Conservation (phyloP, 2,888 invertebrate genomes). For the Nebria brevicollis region DNA sequence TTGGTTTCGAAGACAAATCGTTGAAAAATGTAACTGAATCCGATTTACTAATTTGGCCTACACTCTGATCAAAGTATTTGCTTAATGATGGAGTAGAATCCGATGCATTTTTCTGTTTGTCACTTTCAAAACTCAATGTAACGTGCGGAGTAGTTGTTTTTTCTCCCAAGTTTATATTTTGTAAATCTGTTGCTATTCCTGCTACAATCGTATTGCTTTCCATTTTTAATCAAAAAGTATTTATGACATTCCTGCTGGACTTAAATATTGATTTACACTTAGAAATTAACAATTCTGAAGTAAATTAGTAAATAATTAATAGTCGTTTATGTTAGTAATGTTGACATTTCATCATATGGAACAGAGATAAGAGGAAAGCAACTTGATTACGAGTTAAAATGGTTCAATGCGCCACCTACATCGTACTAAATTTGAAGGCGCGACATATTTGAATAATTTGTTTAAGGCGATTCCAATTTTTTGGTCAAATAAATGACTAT, state of each 20-base stretch:
- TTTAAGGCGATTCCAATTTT: too few relatives aligned
- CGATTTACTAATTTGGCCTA: slow-evolving; percentile 28
- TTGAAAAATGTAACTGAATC: slow-evolving; percentile 47
- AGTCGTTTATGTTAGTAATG: too few relatives aligned
- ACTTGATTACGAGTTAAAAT: too few relatives aligned
- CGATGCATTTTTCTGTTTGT: slow-evolving; percentile 49
- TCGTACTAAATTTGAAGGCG: too few relatives aligned
- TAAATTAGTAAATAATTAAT: too few relatives aligned
- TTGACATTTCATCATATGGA: too few relatives aligned
- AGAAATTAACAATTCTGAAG: too few relatives aligned
- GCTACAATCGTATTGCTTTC: slow-evolving; percentile 10
- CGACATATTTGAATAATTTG: too few relatives aligned
- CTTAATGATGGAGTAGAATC: slow-evolving; percentile 68
- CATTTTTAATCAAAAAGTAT: not conserved
- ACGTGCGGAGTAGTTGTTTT: slow-evolving; percentile 27
- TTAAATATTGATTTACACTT: not conserved
- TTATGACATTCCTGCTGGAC: not conserved
- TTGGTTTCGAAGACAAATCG: slow-evolving; percentile 35
- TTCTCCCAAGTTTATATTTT: slow-evolving; percentile 33
- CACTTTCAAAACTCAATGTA: slow-evolving; percentile 40
- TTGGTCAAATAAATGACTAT: too few relatives aligned
- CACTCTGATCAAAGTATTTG: slow-evolving; percentile 65
- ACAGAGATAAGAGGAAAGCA: too few relatives aligned
- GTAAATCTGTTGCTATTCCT: slow-evolving; percentile 31
- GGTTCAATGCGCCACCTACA: too few relatives aligned